phyloP scores from a whole-genome alignment of 2,113 vertebrate genomes.

The Monopterus albus region DNA sequence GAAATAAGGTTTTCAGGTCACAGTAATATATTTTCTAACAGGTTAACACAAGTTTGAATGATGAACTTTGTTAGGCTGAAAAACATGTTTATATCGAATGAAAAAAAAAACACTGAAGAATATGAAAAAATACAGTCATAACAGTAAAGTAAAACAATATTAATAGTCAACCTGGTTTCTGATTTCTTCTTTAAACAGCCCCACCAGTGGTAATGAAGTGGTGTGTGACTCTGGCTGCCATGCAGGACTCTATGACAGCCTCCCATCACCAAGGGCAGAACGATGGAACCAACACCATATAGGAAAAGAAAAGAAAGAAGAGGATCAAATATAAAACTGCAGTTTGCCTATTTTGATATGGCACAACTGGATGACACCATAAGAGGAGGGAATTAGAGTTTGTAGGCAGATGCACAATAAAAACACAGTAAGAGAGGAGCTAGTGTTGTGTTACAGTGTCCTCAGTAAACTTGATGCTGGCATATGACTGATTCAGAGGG shows the following conservation, averaged over 20 bases:
- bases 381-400: too few species aligned
- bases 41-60: too few species aligned
- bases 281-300: slow-evolving; percentile 7
- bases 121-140: not conserved
- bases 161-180: slow-evolving; percentile 55
- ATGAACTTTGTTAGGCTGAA: not conserved
- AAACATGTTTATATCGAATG: not conserved
- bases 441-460: too few species aligned
- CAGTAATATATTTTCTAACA: too few species aligned
- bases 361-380: slow-evolving; percentile 6
- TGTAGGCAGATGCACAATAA: too few species aligned
- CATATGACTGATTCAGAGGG: too few species aligned
- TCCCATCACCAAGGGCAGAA: slow-evolving; percentile 34
- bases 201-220: slow-evolving; percentile 16
- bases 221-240: slow-evolving; percentile 51
- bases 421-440: too few species aligned
- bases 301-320: slow-evolving; percentile 15
- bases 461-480: too few species aligned
- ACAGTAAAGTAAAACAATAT: not conserved
- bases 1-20: too few species aligned
- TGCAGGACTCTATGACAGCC: slow-evolving; percentile 48
- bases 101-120: not conserved
- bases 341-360: not conserved
- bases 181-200: slow-evolving; percentile 55
- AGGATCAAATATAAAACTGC: slow-evolving; percentile 4